A percentile compares a stretch with the other conserved stretches of the same genome.
Conservation (phyloP, 2,113 vertebrate genomes). For the Setophaga coronata region DNA sequence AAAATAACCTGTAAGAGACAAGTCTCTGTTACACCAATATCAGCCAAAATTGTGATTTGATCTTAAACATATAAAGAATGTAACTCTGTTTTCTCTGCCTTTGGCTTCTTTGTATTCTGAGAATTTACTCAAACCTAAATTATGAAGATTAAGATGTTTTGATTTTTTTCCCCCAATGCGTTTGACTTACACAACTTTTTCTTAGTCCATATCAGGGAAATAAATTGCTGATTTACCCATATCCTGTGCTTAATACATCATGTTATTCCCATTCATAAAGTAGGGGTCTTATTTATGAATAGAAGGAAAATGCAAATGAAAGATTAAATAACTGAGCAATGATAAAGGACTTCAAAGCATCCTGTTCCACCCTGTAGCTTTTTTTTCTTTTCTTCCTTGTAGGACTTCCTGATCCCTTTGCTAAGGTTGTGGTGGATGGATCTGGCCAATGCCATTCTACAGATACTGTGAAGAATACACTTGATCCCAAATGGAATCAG, state of each 20-base stretch:
- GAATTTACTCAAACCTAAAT: background rate
- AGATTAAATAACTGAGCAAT: background rate
- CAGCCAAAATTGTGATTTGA: background rate
- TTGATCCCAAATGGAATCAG: constrained; percentile 99
- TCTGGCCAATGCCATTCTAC: constrained; percentile 99
- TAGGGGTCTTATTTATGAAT: background rate
- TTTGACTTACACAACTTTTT: background rate
- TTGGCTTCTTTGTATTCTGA: background rate
- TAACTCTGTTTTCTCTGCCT: background rate
- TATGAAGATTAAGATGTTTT: background rate
- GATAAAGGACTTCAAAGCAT: background rate
- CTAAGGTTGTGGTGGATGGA: constrained; percentile 98
- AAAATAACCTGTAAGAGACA: background rate
- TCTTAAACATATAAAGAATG: background rate
- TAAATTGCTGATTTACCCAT: background rate
- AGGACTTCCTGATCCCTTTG: constrained; percentile 98
- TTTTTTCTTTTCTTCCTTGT: constrained; percentile 25
- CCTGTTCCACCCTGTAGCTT: background rate
- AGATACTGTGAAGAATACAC: constrained; percentile 99
- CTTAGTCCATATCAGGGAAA: background rate
- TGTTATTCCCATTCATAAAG: background rate
- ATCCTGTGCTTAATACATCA: background rate
- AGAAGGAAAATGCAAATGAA: background rate
- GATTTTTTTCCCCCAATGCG: fast-evolving
- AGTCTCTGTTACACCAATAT: background rate